phyloP scores from a whole-genome alignment of 2,113 vertebrate genomes.

The Oxygymnocypris stewartii region DNA sequence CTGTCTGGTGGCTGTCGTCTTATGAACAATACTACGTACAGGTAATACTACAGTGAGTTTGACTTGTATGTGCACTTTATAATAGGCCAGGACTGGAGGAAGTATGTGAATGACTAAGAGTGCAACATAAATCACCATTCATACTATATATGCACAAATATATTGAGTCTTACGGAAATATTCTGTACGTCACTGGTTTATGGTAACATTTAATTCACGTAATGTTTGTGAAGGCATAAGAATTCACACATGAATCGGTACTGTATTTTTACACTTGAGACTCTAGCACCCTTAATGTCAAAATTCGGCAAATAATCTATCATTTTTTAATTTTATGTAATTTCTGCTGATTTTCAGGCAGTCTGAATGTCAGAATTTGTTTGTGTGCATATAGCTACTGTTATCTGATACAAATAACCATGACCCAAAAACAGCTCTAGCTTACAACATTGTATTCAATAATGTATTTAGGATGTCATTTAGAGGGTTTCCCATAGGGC shows the following conservation, averaged over 20 bases:
- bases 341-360: neutral
- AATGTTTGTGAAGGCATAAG: constrained; percentile 37
- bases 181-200: constrained; percentile 44
- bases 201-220: constrained; percentile 34
- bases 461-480: neutral
- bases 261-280: constrained; percentile 43
- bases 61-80: constrained; percentile 17
- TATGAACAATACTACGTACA: neutral
- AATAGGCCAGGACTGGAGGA: neutral
- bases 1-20: neutral
- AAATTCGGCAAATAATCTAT: neutral
- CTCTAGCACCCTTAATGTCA: neutral
- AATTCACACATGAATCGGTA: constrained; percentile 15
- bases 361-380: neutral
- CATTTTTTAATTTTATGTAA: neutral
- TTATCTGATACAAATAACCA: constrained; percentile 2
- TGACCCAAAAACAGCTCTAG: neutral
- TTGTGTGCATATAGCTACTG: constrained; percentile 19
- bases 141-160: constrained; percentile 40
- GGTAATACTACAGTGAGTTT: neutral
- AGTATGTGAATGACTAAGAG: neutral
- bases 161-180: constrained; percentile 66
- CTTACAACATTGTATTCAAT: neutral
- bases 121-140: neutral
- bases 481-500: neutral